phyloP scores from a whole-genome alignment of 53 echinoderm and acorn worm species.

The Echinarachnius parma region DNA sequence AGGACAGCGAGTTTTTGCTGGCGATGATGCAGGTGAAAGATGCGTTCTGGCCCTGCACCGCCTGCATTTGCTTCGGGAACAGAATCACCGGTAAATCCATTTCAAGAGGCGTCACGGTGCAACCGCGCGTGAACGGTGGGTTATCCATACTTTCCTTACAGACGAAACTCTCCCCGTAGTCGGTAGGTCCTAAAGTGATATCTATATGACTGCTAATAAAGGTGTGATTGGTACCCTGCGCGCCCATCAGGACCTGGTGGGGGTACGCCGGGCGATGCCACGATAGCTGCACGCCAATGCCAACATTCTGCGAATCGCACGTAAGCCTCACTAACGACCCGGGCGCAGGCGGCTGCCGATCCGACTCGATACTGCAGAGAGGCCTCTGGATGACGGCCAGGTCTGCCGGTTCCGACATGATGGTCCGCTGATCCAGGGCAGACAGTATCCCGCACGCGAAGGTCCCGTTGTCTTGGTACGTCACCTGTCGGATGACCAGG shows the following conservation, averaged over 20 bases:
- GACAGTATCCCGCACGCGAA: constrained; percentile 30
- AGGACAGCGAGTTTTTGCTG: constrained; percentile 24
- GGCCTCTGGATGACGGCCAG: constrained; percentile 3
- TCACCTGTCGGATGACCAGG: constrained; percentile 11
- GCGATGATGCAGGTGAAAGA: constrained; percentile 38
- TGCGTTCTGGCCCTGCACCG: constrained; percentile 33
- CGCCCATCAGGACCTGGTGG: constrained; percentile 12
- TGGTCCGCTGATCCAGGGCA: background rate
- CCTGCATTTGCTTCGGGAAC: constrained; percentile 12
- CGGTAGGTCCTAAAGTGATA: constrained; percentile 23
- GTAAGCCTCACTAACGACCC: constrained; percentile 17
- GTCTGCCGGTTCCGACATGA: constrained; percentile 9
- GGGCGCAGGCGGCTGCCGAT: constrained; percentile 1
- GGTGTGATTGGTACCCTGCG: background rate
- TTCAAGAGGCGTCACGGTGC: constrained; percentile 28
- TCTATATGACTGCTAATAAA: background rate
- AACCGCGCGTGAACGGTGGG: constrained; percentile 7
- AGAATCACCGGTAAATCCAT: constrained; percentile 31
- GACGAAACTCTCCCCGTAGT: constrained; percentile 32
- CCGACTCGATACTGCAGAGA: background rate
- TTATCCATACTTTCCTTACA: constrained; percentile 5
- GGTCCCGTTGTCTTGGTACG: constrained; percentile 7
- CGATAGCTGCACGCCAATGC: constrained; percentile 16
- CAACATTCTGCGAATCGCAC: constrained; percentile 26
- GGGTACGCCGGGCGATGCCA: constrained; percentile 36